These are phyloP conservation scores for Salvelinus alpinus DNA, from an alignment of 2,113 vertebrate species.

Conservation along the genomic window DNA sequence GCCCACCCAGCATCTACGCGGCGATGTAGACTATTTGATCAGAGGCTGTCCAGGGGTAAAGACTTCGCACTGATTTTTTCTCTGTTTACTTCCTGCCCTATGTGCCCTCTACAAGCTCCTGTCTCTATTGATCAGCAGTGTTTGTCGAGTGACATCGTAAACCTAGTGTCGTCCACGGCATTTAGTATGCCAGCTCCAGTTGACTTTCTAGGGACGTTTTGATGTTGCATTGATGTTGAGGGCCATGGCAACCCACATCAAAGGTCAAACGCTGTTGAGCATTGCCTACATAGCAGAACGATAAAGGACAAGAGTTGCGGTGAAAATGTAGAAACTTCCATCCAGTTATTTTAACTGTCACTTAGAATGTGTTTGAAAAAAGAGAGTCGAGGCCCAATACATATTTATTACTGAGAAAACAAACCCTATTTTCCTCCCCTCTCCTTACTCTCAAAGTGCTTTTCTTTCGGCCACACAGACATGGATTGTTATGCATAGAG, in stretches of 20 bases:
- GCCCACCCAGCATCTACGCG: conserved; percentile 11
- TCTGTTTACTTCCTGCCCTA: conserved; percentile 38
- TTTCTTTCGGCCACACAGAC: conserved; percentile 55
- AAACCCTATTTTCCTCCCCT: conserved; percentile 25
- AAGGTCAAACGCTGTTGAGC: conserved; percentile 48
- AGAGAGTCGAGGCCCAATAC: conserved; percentile 9
- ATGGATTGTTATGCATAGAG: conserved; percentile 71
- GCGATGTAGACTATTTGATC: conserved; percentile 4
- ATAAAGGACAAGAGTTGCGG: conserved; percentile 8
- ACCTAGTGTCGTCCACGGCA: conserved; percentile 31
- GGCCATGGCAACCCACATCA: conserved; percentile 26
- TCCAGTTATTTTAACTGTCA: too few relatives aligned
- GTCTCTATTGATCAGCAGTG: conserved; percentile 53
- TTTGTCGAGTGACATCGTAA: conserved; percentile 11
- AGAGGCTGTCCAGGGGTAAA: conserved; percentile 44
- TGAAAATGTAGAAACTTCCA: conserved; percentile 22
- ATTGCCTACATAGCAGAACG: conserved; percentile 33
- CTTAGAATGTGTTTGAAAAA: too few relatives aligned
- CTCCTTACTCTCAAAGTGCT: conserved; percentile 36
- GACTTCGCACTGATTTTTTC: conserved; percentile 16
- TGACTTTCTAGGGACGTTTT: conserved; percentile 23
- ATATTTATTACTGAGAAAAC: conserved; percentile 51
- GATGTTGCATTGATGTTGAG: neutral
- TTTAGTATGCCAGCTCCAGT: conserved; percentile 43
- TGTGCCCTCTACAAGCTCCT: conserved; percentile 59